phyloP scores from a whole-genome alignment of 2,797 vertebrate species.

The Podarcis lilfordi region DNA sequence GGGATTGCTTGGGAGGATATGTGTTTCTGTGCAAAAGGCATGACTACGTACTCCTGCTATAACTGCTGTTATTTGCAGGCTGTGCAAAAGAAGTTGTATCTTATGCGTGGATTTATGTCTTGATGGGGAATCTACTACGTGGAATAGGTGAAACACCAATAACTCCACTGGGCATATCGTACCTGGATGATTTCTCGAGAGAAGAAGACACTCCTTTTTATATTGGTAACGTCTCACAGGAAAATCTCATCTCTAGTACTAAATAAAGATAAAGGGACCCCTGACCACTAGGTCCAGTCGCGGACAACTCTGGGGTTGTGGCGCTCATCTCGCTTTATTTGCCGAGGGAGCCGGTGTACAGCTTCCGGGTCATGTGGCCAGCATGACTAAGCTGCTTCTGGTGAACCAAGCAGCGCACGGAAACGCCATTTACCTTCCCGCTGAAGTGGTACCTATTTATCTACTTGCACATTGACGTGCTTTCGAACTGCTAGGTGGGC shows the following conservation, averaged over 20 bases:
- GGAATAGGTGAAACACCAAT: constrained; percentile 95
- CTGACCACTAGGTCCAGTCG: too few species aligned
- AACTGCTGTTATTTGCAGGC: constrained; percentile 67
- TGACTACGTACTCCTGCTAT: background rate
- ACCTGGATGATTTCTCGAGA: constrained; percentile 92
- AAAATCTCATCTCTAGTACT: background rate
- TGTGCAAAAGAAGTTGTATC: constrained; percentile 85
- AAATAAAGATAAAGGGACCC: background rate
- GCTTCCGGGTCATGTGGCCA: too few species aligned
- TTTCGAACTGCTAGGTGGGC: too few species aligned
- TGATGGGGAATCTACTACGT: constrained; percentile 90
- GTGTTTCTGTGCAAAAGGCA: background rate
- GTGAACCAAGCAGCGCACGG: too few species aligned
- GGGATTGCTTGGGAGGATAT: too few species aligned
- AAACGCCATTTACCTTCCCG: too few species aligned
- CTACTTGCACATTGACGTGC: too few species aligned
- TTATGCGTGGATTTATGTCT: constrained; percentile 91
- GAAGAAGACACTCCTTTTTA: constrained; percentile 91
- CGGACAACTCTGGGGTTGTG: too few species aligned
- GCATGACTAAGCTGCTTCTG: too few species aligned
- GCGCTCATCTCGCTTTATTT: too few species aligned
- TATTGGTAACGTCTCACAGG: constrained; percentile 82
- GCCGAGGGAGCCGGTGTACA: too few species aligned
- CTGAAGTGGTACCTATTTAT: too few species aligned
- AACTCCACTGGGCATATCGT: constrained; percentile 92